Base-by-base conservation (phyloP, 2,888 invertebrate species). In the Argynnis bischoffii region DNA sequence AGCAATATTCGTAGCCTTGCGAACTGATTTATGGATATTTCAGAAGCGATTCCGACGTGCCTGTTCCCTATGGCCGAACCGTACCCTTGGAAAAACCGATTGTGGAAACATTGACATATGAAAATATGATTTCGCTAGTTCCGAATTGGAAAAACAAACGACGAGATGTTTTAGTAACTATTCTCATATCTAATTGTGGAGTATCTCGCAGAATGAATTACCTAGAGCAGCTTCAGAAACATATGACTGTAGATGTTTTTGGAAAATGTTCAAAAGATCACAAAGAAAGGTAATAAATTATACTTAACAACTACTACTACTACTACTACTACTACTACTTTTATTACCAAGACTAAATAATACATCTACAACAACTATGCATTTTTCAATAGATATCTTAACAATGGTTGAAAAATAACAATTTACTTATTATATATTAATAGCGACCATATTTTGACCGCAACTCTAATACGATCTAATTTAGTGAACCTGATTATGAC, bases 11-110 rank as follows among this genome's bases (percentile, higher is more conserved):
- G 55, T 60, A 57, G 31, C 55, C 55, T 61, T 18, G n/a, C 55
- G 18, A 53, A 11, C n/a, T 71, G 67, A 71, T 69, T 67, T 69
- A 67, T 69, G 59, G 55, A 18, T 51, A 67, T 61, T 94, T 79
- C 83, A 94, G 96, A 78, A 92, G 87, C 79, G 93, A 94, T 71
- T 92, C 95, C 2, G 95, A 95, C 74, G 88, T 95, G 16, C 95
- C 95, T 0, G 94, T 95, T 4, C 95, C 95, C 0, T 95, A 95
- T 67, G 95, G 95, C 0, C 90, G 95, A 57, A 94, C 94, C 2
- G 67, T 94, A 2, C 75, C 86, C 3, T 69, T 86, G 11, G 68
- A 68, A 6, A 61, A 70, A 26, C 78, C 81, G 6, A 13, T 77
- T 41, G 63, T 74, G 15, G 3, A 50, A 13, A 64, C 70, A 26